Conservation (phyloP, 2,113 vertebrate genomes). For the Pampusana beccarii region DNA sequence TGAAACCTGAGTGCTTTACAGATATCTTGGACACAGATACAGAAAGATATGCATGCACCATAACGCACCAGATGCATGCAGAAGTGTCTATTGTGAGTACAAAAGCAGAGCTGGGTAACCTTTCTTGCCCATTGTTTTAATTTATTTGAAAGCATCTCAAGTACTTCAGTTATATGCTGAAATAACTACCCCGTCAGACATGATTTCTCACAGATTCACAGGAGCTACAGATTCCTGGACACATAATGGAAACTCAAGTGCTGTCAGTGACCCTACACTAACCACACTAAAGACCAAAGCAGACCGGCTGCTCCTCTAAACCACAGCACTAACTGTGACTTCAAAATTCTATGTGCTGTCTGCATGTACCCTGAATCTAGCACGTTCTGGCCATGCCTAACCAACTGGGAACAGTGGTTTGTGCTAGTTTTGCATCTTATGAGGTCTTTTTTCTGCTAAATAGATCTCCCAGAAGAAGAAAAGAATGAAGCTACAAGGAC, state of each 20-base stretch:
- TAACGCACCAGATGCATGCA: conserved; percentile 7
- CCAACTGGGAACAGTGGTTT: background rate
- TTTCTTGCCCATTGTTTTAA: background rate
- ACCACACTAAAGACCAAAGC: background rate
- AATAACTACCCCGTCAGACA: background rate
- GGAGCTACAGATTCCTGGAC: background rate
- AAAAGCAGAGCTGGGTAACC: background rate
- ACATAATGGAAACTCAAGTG: background rate
- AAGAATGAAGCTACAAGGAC: background rate
- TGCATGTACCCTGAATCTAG: background rate
- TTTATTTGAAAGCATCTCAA: background rate
- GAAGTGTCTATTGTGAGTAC: background rate
- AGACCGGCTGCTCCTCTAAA: background rate
- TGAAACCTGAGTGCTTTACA: background rate
- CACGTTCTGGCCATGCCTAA: background rate
- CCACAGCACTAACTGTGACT: background rate
- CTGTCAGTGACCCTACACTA: background rate
- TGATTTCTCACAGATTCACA: background rate
- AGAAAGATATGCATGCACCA: background rate
- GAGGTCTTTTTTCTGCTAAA: background rate
- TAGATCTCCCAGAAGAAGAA: background rate
- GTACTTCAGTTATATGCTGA: background rate
- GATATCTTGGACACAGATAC: background rate
- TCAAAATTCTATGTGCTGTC: background rate
- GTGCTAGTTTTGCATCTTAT: background rate